Conservation (phyloP, 1,140 invertebrate genomes). For the Pissodes strobi region DNA sequence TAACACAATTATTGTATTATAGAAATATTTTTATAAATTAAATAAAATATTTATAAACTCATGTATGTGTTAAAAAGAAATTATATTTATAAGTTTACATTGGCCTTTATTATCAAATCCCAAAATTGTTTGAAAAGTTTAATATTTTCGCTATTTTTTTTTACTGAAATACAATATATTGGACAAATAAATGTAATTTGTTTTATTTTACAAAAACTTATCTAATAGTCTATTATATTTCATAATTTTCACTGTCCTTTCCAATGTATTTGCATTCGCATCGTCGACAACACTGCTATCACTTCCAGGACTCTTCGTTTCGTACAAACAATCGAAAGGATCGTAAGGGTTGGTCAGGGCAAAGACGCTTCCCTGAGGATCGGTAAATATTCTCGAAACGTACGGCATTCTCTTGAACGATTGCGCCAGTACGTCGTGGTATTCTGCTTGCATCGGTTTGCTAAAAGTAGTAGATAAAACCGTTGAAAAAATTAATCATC, state of each 20-base stretch:
- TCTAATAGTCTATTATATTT: slow-evolving; percentile 33
- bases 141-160: too few species aligned
- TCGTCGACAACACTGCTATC: not conserved
- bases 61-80: too few species aligned
- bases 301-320: not conserved
- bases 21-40: too few species aligned
- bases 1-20: too few species aligned
- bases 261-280: not conserved
- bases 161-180: too few species aligned
- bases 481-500: not conserved
- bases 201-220: slow-evolving; percentile 14
- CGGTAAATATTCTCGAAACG: slow-evolving; percentile 48
- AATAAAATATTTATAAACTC: too few species aligned
- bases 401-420: slow-evolving; percentile 47
- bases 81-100: too few species aligned
- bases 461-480: not conserved
- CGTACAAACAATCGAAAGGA: slow-evolving; percentile 22
- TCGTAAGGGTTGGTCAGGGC: slow-evolving; percentile 44
- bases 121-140: too few species aligned
- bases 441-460: slow-evolving; percentile 45
- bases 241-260: slow-evolving; percentile 23
- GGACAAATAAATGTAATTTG: too few species aligned
- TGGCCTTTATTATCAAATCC: too few species aligned
- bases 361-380: slow-evolving; percentile 44
- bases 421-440: slow-evolving; percentile 49